Conservation (phyloP, 2,888 invertebrate genomes). For the Calliopum simillimum region DNA sequence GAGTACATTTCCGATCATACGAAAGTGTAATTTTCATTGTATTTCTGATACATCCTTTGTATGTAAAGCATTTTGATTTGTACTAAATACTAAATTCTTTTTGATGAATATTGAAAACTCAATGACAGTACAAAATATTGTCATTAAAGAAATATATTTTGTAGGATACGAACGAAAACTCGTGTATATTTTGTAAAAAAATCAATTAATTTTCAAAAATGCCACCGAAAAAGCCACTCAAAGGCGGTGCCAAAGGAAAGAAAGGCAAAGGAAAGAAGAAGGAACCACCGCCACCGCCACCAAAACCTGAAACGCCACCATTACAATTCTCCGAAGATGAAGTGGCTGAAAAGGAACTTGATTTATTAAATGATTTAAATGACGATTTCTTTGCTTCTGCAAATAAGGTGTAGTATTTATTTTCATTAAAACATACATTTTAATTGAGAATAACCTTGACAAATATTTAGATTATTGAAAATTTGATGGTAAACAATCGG, state of each 20-base stretch:
- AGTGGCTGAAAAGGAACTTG: conserved; percentile 51
- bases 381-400: conserved; percentile 55
- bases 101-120: too few species aligned
- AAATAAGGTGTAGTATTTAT: conserved; percentile 39
- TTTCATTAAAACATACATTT: not conserved
- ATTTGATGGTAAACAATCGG: conserved; percentile 49
- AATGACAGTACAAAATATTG: too few species aligned
- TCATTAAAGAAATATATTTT: too few species aligned
- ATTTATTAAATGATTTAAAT: conserved; percentile 56
- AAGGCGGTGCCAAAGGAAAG: conserved; percentile 17
- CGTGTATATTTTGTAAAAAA: not conserved
- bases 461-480: conserved; percentile 50
- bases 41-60: too few species aligned
- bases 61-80: too few species aligned
- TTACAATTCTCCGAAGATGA: conserved; percentile 45
- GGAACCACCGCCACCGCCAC: conserved; percentile 32
- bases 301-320: conserved; percentile 38
- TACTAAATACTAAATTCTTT: too few species aligned
- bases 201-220: conserved; percentile 23
- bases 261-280: conserved; percentile 46
- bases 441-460: not conserved
- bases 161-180: too few species aligned
- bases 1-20: too few species aligned
- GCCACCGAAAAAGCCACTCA: conserved; percentile 35
- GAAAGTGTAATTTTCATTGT: too few species aligned